phyloP scores from a whole-genome alignment of 2,113 vertebrate genomes.

The Stictonetta naevosa region DNA sequence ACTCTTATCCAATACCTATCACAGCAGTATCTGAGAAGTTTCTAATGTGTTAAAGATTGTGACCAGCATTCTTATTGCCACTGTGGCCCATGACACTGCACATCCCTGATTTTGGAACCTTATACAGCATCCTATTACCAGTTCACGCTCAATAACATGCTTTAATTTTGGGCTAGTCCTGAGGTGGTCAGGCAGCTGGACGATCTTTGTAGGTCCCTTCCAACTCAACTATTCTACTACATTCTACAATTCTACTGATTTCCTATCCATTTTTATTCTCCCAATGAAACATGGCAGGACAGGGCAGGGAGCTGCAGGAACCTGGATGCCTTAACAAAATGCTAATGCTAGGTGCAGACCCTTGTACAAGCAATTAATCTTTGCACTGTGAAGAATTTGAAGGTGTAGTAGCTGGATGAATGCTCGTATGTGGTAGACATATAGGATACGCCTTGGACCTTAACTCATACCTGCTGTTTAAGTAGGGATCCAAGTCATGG shows the following conservation, averaged over 20 bases:
- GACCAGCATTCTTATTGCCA: not conserved
- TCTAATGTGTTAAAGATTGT: accelerated
- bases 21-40: not conserved
- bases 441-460: accelerated
- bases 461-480: not conserved
- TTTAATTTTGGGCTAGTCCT: not conserved
- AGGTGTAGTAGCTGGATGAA: not conserved
- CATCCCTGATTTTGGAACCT: not conserved
- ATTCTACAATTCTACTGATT: not conserved
- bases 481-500: not conserved
- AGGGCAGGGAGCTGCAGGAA: not conserved
- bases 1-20: not conserved
- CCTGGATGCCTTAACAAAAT: not conserved
- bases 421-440: accelerated
- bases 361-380: not conserved
- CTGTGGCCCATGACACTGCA: not conserved
- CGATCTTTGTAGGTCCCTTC: not conserved
- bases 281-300: not conserved
- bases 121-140: not conserved
- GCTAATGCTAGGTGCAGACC: not conserved
- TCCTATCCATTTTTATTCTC: not conserved
- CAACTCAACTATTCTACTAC: not conserved
- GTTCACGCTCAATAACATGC: not conserved
- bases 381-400: not conserved
- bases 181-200: not conserved